Percentiles rank a stretch among this genome's conserved stretches.
Evolutionary conservation across 2,113 vertebrate genomes (phyloP).

Genomic region (Odocoileus hemionus): DNA sequence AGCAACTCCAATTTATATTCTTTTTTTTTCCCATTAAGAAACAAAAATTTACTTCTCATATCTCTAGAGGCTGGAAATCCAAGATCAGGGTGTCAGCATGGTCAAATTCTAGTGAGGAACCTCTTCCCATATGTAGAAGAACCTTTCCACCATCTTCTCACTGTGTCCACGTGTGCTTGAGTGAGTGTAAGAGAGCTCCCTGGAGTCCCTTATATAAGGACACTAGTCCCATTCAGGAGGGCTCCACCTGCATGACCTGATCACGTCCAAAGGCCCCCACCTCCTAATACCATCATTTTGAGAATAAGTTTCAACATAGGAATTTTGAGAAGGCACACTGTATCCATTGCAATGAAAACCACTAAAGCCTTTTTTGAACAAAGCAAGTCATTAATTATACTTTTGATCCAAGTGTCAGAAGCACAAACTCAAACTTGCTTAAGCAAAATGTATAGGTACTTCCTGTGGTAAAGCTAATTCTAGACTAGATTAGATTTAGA

Average conservation of each 20-base stretch:
- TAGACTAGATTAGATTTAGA: not conserved
- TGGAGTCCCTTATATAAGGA: not conserved
- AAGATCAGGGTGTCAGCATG: not conserved
- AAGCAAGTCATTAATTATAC: not conserved
- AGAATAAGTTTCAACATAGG: not conserved
- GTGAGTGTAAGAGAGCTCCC: not conserved
- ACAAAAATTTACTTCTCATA: not conserved
- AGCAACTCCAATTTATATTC: not conserved
- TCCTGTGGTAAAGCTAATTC: not conserved
- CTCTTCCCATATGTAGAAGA: not conserved
- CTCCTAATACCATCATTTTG: not conserved
- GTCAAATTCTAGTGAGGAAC: too few species aligned
- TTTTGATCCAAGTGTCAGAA: not conserved
- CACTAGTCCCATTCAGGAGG: not conserved
- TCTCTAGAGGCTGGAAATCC: not conserved
- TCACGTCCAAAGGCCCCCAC: not conserved
- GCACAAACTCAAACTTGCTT: not conserved
- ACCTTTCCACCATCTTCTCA: fast-evolving
- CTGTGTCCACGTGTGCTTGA: fast-evolving
- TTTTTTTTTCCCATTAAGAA: not conserved
- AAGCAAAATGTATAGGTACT: not conserved
- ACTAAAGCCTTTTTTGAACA: not conserved
- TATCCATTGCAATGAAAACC: not conserved
- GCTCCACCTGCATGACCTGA: not conserved
- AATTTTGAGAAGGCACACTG: not conserved